A percentile compares a stretch with the other conserved stretches of the same genome.
These are phyloP conservation scores for Coturnix japonica DNA, from an alignment of 2,113 vertebrate genomes.

Conservation along the genomic window DNA sequence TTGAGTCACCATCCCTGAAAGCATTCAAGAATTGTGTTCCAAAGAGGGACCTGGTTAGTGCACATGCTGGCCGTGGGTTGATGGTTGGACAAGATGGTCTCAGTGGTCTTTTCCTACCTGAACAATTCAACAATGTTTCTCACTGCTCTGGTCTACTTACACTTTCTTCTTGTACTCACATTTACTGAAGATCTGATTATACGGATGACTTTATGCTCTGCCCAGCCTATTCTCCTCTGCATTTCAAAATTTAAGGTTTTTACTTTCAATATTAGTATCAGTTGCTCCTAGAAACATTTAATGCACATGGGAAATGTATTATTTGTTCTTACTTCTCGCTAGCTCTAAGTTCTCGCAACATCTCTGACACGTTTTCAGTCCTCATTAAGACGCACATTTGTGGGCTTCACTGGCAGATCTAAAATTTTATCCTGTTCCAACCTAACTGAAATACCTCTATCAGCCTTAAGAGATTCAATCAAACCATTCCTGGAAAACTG, in stretches of 20 bases:
- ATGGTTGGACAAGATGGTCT: too few relatives aligned
- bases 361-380: neutral
- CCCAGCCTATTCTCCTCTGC: neutral
- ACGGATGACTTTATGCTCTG: rapidly evolving
- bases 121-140: neutral
- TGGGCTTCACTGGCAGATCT: rapidly evolving
- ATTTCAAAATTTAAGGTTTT: neutral
- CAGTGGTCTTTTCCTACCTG: too few relatives aligned
- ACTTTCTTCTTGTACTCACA: neutral
- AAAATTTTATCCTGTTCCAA: neutral
- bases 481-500: neutral
- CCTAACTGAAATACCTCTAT: neutral
- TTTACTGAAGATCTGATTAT: neutral
- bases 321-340: neutral
- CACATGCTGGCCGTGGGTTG: too few relatives aligned
- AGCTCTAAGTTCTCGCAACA: neutral
- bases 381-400: neutral
- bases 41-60: too few relatives aligned
- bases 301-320: neutral
- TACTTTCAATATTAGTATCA: neutral
- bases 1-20: too few relatives aligned
- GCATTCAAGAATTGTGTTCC: too few relatives aligned
- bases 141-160: neutral
- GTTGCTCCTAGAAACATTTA: neutral
- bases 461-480: neutral